Conservation (phyloP, 2,113 vertebrate species). For the Dasypus novemcinctus region DNA sequence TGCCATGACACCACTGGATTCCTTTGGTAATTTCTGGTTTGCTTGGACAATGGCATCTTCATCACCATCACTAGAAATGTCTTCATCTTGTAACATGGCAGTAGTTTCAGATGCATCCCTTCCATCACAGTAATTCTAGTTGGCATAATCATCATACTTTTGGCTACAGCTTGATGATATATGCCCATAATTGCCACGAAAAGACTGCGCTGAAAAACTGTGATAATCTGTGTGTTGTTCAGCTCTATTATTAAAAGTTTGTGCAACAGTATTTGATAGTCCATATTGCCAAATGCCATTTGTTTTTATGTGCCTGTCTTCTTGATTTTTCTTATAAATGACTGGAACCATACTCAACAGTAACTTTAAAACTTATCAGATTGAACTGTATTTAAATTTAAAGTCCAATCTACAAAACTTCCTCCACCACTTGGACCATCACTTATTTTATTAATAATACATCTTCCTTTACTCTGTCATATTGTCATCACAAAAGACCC, state of each 20-base stretch:
- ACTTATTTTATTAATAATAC: slow-evolving; percentile 77
- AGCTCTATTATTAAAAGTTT: slow-evolving; percentile 83
- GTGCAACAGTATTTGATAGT: slow-evolving; percentile 81
- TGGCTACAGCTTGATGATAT: slow-evolving; percentile 82
- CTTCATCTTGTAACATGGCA: no score
- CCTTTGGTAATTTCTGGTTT: no score
- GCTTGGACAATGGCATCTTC: no score
- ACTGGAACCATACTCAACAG: slow-evolving; percentile 95
- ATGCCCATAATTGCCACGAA: slow-evolving; percentile 82
- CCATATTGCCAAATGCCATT: slow-evolving; percentile 87
- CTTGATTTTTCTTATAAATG: slow-evolving; percentile 92
- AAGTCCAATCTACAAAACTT: slow-evolving; percentile 85
- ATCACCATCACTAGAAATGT: no score
- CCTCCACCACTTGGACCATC: slow-evolving; percentile 74
- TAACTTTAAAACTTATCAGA: slow-evolving; percentile 87
- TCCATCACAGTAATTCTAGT: slow-evolving; percentile 84
- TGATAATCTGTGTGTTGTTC: slow-evolving; percentile 88
- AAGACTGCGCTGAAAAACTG: slow-evolving; percentile 85
- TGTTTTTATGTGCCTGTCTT: slow-evolving; percentile 91
- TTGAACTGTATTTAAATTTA: slow-evolving; percentile 87
- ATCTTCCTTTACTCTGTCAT: slow-evolving; percentile 87
- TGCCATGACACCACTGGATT: no score
- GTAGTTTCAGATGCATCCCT: no score
- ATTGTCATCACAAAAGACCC: slow-evolving; percentile 80
- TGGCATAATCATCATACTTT: slow-evolving; percentile 83